Percentiles rank a stretch among this genome's conserved stretches.
Conservation (phyloP, 1,140 invertebrate species). For the Solenopsis invicta region DNA sequence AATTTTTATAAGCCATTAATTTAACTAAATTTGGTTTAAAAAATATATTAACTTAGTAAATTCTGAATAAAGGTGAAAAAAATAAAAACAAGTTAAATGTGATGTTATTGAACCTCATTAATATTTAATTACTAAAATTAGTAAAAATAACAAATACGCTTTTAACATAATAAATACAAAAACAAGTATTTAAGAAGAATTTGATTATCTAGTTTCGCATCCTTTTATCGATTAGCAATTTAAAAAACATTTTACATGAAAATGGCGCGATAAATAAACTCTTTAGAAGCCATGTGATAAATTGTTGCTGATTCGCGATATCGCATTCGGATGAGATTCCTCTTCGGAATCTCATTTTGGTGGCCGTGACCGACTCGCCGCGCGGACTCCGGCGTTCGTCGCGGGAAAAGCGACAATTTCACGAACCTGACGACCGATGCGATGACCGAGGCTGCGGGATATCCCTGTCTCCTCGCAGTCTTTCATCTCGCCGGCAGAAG, state of each 20-base stretch:
- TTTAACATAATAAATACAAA: not conserved
- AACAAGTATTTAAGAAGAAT: not conserved
- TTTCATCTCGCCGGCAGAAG: conserved; percentile 47
- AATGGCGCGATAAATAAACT: not conserved
- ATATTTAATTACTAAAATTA: too few relatives aligned
- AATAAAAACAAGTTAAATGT: not conserved
- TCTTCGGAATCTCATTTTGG: not conserved
- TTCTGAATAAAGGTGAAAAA: not conserved
- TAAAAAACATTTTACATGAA: not conserved
- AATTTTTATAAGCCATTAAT: too few relatives aligned
- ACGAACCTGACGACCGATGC: not conserved
- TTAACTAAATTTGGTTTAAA: too few relatives aligned
- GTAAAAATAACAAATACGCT: not conserved
- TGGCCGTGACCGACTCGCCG: not conserved
- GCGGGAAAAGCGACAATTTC: not conserved
- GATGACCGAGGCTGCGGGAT: conserved; percentile 18
- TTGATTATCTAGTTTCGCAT: not conserved
- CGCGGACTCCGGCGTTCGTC: not conserved
- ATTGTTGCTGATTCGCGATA: not conserved
- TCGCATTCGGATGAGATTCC: not conserved
- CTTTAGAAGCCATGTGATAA: not conserved
- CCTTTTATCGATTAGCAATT: not conserved
- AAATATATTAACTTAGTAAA: too few relatives aligned
- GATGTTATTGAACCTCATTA: too few relatives aligned
- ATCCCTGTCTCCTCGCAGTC: conserved; percentile 28